Base-by-base conservation (phyloP, 2,888 invertebrate species). In the Meteorus cinctellus region DNA sequence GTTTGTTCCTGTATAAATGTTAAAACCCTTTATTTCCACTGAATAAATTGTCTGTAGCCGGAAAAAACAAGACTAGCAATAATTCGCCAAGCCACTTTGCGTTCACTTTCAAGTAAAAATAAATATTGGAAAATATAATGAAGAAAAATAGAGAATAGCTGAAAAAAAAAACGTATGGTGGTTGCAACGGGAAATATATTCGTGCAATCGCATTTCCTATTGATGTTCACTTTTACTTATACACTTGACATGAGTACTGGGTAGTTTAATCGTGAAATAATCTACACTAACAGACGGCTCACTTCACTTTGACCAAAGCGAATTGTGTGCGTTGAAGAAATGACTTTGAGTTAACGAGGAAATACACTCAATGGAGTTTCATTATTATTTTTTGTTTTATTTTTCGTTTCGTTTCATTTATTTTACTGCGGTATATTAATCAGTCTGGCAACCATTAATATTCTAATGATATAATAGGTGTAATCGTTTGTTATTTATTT, bases 161-260 rank as follows among this genome's bases (percentile, higher is more conserved):
- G 29, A 10, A 60, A 31, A 29, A 27, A 60, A 14, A 36, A 68
- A 14, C 67, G 41, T 34, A 48, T 68, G 63, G 31, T 70, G 72
- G 76, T 74, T 74, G 59, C 65, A 63, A 76, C 63, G 74, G 71
- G 59, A 74, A 75, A 74, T 68, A 48, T 48, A n/a, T 6, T 48
- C n/a, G 4, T 5, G 67, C 68, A 63, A 74, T 72, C 74, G 36
- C 68, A 71, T 76, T 78, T 78, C 70, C 74, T 76, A 67, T 71
- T 76, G 70, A 41, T 72, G 73, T 41, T 68, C 63, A 24, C 27
- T 31, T 59, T 36, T 48, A 71, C 27, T 67, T 45, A 45, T 41
- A 67, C 45, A 27, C 48, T 67, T 67, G 41, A 41, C 31, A 8
- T 41, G 5, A 14, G n/a, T 14, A 67, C 48, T 14, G 19, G 34